These are phyloP conservation scores for Tryphoninae sp. DNA, from an alignment of 2,888 invertebrate genomes.

Conservation along the genomic window DNA sequence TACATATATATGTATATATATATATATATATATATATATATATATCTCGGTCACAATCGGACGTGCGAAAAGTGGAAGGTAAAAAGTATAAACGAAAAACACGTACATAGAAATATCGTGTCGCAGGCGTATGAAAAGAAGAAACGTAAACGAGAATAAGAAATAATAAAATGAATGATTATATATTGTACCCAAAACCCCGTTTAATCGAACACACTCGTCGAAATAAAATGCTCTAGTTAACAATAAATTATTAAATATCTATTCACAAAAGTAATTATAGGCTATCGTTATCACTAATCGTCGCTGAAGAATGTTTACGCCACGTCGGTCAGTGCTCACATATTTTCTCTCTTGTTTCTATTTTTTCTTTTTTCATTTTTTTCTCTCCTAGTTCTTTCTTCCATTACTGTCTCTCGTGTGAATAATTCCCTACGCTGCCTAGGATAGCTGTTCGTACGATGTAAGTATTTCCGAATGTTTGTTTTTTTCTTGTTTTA, in stretches of 20 bases:
- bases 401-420: constrained; percentile 50
- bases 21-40: background rate
- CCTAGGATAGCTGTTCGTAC: constrained; percentile 62
- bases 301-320: constrained; percentile 23
- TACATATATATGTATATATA: background rate
- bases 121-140: constrained; percentile 46
- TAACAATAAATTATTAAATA: constrained; percentile 81
- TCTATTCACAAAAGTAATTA: constrained; percentile 80
- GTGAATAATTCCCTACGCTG: constrained; percentile 67
- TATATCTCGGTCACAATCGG: constrained; percentile 26
- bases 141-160: constrained; percentile 23
- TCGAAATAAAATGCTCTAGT: constrained; percentile 75
- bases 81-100: background rate
- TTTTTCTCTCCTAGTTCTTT: constrained; percentile 44
- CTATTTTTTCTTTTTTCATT: constrained; percentile 56
- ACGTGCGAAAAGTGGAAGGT: background rate
- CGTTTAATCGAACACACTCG: constrained; percentile 67
- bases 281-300: constrained; percentile 70
- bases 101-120: background rate
- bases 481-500: constrained; percentile 36
- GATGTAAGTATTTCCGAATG: constrained; percentile 53
- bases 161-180: constrained; percentile 70
- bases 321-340: background rate
- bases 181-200: constrained; percentile 76
- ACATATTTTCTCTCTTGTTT: constrained; percentile 47